These are phyloP conservation scores for Hylyphantes graminicola DNA, from an alignment of 1,140 invertebrate species.

Conservation along the genomic window DNA sequence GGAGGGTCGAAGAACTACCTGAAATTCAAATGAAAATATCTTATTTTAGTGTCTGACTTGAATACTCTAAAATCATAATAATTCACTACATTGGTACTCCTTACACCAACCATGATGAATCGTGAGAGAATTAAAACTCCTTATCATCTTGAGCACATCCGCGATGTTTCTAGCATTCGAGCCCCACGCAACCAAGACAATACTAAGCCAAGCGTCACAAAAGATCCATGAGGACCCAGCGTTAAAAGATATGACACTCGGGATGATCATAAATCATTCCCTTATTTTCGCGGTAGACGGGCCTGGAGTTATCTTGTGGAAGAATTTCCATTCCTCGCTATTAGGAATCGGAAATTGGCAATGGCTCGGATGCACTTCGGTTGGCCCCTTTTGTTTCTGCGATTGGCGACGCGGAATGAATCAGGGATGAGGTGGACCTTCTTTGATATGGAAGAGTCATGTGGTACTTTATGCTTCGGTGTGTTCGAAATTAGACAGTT, in stretches of 20 bases:
- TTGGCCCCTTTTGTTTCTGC: slow-evolving; percentile 43
- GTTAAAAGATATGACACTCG: slow-evolving; percentile 40
- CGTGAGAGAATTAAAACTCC: too few relatives aligned
- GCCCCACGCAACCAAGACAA: background rate
- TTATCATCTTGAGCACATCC: background rate
- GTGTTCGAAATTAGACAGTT: background rate
- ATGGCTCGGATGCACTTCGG: slow-evolving; percentile 19
- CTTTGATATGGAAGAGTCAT: too few relatives aligned
- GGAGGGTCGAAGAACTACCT: too few relatives aligned
- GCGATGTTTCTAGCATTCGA: background rate
- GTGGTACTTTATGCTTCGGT: too few relatives aligned
- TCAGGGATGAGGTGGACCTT: slow-evolving; percentile 3
- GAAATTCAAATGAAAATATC: too few relatives aligned
- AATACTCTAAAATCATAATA: too few relatives aligned
- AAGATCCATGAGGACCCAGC: background rate
- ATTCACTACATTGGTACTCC: too few relatives aligned
- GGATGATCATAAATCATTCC: slow-evolving; percentile 41
- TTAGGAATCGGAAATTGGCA: slow-evolving; percentile 43
- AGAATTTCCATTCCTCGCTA: slow-evolving; percentile 24
- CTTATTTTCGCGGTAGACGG: slow-evolving; percentile 12
- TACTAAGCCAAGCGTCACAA: slow-evolving; percentile 27
- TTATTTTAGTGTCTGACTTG: too few relatives aligned
- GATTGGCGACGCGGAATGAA: slow-evolving; percentile 37
- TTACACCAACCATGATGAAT: too few relatives aligned
- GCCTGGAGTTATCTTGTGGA: slow-evolving; percentile 15